Conservation (phyloP, 2,113 vertebrate genomes). For the Saimiri boliviensis region DNA sequence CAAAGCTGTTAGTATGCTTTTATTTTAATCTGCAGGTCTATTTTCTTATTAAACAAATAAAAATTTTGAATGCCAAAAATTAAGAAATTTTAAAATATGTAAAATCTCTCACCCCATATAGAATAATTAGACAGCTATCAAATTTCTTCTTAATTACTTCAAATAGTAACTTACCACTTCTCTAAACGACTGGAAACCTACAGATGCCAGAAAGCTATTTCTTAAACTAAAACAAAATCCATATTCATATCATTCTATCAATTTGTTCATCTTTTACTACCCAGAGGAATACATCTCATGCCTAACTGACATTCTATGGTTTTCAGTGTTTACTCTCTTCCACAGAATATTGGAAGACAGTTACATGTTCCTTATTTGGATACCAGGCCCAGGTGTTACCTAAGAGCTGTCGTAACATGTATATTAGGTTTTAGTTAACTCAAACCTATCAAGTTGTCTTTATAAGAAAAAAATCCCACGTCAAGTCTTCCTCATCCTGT, state of each 20-base stretch:
- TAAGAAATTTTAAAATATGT: slow-evolving; percentile 5
- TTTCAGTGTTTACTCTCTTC: neutral
- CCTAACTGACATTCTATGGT: slow-evolving; percentile 32
- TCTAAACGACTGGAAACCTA: slow-evolving; percentile 17
- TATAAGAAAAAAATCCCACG: slow-evolving; percentile 40
- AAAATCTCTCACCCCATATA: neutral
- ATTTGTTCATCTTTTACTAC: slow-evolving; percentile 38
- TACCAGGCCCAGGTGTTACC: neutral
- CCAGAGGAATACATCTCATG: slow-evolving; percentile 23
- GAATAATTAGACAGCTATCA: neutral
- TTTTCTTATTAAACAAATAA: neutral
- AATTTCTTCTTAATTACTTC: slow-evolving; percentile 1
- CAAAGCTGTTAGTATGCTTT: neutral
- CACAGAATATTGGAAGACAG: neutral
- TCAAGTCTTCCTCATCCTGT: neutral
- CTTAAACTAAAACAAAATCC: slow-evolving; percentile 23
- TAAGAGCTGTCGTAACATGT: neutral
- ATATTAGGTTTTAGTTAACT: slow-evolving; percentile 8
- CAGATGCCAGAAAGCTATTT: neutral
- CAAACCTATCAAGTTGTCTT: slow-evolving; percentile 13
- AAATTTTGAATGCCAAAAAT: slow-evolving; percentile 6
- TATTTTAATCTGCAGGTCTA: neutral
- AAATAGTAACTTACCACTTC: neutral
- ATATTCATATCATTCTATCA: neutral
- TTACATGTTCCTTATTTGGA: neutral